These are phyloP conservation scores for Tipula lateralis DNA, from an alignment of 2,888 invertebrate species.

Conservation along the genomic window DNA sequence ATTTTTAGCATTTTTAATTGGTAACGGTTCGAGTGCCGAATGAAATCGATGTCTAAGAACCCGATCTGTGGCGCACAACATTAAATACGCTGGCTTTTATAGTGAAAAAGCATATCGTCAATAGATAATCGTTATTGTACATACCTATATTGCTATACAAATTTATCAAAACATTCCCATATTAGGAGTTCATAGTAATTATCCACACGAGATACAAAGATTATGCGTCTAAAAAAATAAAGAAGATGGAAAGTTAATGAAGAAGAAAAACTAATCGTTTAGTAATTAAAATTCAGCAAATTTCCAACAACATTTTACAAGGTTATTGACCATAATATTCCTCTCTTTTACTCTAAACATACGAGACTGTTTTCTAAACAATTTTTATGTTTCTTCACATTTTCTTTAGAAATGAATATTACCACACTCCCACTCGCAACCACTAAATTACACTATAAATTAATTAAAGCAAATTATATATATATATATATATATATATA, in stretches of 20 bases:
- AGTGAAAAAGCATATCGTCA: too few relatives aligned
- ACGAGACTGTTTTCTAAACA: background rate
- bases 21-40: too few relatives aligned
- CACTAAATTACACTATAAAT: conserved; percentile 14
- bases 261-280: conserved; percentile 6
- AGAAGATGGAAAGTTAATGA: background rate
- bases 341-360: background rate
- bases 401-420: background rate
- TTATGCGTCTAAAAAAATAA: background rate
- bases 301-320: conserved; percentile 19
- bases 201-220: background rate
- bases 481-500: too few relatives aligned
- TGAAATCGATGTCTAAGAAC: too few relatives aligned
- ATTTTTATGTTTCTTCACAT: background rate
- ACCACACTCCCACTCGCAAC: background rate
- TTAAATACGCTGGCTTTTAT: too few relatives aligned
- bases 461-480: background rate
- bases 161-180: too few relatives aligned
- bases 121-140: too few relatives aligned
- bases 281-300: background rate
- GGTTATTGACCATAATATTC: background rate
- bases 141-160: too few relatives aligned
- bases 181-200: too few relatives aligned
- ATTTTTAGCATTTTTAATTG: too few relatives aligned
- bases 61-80: too few relatives aligned